Conservation (phyloP, 2,797 vertebrate species). For the Molossus molossus region DNA sequence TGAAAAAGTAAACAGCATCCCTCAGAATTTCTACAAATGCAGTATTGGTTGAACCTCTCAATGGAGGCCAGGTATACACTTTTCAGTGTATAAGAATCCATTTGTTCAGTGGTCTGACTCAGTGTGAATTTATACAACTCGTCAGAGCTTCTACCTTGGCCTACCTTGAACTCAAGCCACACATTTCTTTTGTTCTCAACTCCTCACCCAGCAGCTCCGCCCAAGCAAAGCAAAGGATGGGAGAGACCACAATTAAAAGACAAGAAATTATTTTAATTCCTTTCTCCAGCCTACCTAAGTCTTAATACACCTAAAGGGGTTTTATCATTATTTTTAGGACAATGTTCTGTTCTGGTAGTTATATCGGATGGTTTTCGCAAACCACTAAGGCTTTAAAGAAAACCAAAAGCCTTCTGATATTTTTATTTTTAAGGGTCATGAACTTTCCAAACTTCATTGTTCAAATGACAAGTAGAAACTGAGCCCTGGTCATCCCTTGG, state of each 20-base stretch:
- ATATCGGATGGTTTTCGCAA: not conserved
- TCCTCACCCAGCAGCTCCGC: not conserved
- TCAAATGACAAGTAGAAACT: not conserved
- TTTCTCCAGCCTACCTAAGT: not conserved
- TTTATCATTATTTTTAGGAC: conserved; percentile 21
- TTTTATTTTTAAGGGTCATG: conserved; percentile 13
- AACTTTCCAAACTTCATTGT: conserved; percentile 47
- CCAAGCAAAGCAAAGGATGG: not conserved
- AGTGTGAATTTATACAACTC: not conserved
- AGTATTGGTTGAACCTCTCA: not conserved
- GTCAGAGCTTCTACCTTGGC: not conserved
- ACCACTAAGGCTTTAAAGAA: not conserved
- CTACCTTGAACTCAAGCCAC: not conserved
- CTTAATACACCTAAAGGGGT: not conserved
- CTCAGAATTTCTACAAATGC: not conserved
- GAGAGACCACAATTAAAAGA: not conserved
- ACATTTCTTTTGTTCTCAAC: not conserved
- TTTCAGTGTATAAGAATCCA: not conserved
- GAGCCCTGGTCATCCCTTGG: not conserved
- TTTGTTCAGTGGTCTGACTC: not conserved
- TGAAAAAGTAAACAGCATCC: conserved; percentile 5
- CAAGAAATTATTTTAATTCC: not conserved
- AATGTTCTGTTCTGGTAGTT: not conserved
- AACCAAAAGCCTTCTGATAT: conserved; percentile 23
- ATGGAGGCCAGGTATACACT: not conserved